Evolutionary conservation across 2,113 vertebrate genomes (phyloP).

Genomic region (Nymphicus hollandicus): DNA sequence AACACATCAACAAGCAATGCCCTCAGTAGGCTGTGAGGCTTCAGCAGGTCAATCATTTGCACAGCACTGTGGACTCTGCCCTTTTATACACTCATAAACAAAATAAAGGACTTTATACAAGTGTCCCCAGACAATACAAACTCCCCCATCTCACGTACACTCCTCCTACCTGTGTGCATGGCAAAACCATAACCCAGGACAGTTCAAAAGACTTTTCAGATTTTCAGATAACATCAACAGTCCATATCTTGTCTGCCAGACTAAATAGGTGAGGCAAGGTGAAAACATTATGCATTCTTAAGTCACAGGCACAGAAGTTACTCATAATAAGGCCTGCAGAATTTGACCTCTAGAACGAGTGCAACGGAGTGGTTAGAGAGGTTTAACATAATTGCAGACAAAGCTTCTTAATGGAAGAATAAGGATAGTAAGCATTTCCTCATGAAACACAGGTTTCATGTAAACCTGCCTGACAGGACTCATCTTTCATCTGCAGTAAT

Average conservation of each 20-base stretch:
- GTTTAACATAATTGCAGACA: neutral
- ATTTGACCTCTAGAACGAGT: neutral
- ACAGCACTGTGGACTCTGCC: neutral
- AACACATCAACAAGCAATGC: neutral
- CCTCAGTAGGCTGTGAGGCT: neutral
- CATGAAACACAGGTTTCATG: neutral
- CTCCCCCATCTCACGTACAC: neutral
- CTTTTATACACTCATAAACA: neutral
- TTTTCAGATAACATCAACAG: neutral
- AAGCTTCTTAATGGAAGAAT: neutral
- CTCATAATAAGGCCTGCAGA: neutral
- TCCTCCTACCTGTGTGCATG: neutral
- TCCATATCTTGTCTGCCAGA: neutral
- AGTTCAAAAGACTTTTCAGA: neutral
- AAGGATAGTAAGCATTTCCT: neutral
- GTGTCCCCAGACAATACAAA: neutral
- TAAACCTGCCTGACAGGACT: neutral
- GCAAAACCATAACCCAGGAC: neutral
- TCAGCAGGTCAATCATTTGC: neutral
- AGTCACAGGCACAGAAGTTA: neutral
- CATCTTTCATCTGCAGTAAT: neutral
- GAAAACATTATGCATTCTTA: neutral
- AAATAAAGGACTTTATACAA: neutral
- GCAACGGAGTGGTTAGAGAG: neutral
- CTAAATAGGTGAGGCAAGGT: neutral